Evolutionary conservation across 2,797 vertebrate genomes (phyloP), one percentile per base, ranked within the genome.

Genomic region (Bryconaethiops microstoma): DNA sequence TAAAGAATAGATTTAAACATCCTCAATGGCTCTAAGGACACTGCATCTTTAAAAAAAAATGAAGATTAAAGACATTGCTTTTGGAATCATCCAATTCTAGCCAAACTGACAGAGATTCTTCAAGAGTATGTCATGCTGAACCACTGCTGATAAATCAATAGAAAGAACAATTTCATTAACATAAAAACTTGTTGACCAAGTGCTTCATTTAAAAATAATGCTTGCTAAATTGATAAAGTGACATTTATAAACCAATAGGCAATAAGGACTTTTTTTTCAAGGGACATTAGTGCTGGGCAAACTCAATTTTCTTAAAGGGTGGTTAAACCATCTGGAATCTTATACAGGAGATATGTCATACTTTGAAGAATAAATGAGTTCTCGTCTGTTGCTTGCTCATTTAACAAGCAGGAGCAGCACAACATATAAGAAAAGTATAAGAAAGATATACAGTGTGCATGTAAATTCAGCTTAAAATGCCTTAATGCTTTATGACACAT

Each of bases 171-270:
- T 23, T 74, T 65, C 76, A 84, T 13, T 63, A 81, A 71, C 16
- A 86, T 64, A 83, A n/a, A 84, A 84, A 74, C 82, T 50, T 67
- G 70, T 74, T 89, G 29, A 63, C 55, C 70, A 78, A 75, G 52
- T 57, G 16, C 29, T 39, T 74, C 17, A 7, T 40, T 35, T 57
- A 39, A 16, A 1, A 35, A 57, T 57, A 7, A 19, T 13, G 17
- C 71, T 12, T 39, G 71, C 16, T 73, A 52, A 70, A 29, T 9
- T 60, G 57, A 10, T 68, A 4, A 70, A n/a, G 29, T 72, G 50
- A 70, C n/a, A 50, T 48, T 42, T 50, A 21, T 25, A 6, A 70
- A 23, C 23, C 21, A 23, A 0, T 35, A 35, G 4, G 35, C 21
- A 23, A 0, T 35, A 35, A 35, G 35, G 35, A 35, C 35, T 35